Evolutionary conservation across 2,888 invertebrate genomes (phyloP).

Genomic region (Diadromus collaris): DNA sequence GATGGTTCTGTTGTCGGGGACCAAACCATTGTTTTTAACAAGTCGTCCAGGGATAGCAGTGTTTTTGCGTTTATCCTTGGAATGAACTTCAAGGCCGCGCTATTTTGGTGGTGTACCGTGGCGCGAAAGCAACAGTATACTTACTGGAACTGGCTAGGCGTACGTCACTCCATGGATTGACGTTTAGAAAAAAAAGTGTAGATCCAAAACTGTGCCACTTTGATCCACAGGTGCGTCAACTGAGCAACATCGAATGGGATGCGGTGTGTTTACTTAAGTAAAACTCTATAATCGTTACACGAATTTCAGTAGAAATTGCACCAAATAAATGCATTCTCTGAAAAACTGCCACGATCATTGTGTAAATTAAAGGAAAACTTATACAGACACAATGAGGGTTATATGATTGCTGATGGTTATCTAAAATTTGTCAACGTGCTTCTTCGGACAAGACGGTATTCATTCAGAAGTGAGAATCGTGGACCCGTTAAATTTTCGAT

Average conservation of each 20-base stretch:
- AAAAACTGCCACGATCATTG: neutral
- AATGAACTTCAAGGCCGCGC: conserved; percentile 12
- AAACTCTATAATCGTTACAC: neutral
- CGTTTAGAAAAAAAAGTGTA: neutral
- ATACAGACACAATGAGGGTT: neutral
- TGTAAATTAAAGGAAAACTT: neutral
- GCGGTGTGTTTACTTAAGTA: neutral
- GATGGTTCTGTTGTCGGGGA: conserved; percentile 46
- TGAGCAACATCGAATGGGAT: neutral
- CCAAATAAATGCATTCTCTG: neutral
- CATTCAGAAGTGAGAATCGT: neutral
- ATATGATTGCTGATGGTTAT: neutral
- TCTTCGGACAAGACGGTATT: neutral
- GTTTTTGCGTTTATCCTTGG: conserved; percentile 9
- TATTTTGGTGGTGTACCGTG: conserved; percentile 7
- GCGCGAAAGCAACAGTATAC: neutral
- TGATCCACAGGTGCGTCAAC: conserved; percentile 41
- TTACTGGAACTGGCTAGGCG: neutral
- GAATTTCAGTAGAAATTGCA: neutral
- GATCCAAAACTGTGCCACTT: conserved; percentile 11
- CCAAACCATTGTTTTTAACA: conserved; percentile 28
- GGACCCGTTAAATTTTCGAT: neutral
- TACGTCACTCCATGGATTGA: neutral
- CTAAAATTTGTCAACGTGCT: neutral
- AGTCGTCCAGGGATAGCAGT: conserved; percentile 10